Evolutionary conservation across 2,113 vertebrate genomes (phyloP).

Genomic region (Pimephales promelas): DNA sequence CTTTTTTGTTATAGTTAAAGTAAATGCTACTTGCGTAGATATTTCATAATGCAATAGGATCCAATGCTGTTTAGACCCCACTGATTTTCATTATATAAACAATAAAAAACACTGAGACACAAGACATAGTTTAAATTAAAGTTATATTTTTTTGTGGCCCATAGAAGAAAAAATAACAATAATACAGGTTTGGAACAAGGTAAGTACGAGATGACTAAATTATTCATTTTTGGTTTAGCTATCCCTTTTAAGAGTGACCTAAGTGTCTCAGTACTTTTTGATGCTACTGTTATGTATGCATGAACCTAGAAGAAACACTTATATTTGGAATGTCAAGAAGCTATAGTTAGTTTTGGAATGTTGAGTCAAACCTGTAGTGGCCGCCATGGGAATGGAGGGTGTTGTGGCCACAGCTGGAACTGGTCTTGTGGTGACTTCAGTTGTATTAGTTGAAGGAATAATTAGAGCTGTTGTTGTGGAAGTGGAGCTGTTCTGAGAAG

Average conservation of each 20-base stretch:
- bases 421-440: conserved; percentile 17
- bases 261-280: not conserved
- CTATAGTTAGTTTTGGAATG: not conserved
- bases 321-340: not conserved
- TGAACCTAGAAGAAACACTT: not conserved
- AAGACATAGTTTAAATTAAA: not conserved
- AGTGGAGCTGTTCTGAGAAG: conserved; percentile 4
- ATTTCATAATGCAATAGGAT: not conserved
- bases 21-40: not conserved
- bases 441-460: not conserved
- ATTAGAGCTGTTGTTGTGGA: not conserved
- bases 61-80: not conserved
- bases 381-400: not conserved
- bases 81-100: not conserved
- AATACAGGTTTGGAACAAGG: not conserved
- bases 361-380: conserved; percentile 21
- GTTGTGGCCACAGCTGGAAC: not conserved
- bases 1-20: not conserved
- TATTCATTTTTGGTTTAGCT: not conserved
- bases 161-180: not conserved
- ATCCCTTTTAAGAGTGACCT: not conserved
- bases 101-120: not conserved
- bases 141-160: not conserved
- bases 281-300: not conserved
- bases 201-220: not conserved